Percentiles rank a stretch among this genome's conserved stretches.
Conservation (phyloP, 1,140 invertebrate genomes). For the Apis mellifera region Amel_HAv3.1 CM009932.2:14088501-14089000, state of each 20-base stretch:
- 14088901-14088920: neutral
- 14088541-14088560: neutral
- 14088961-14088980: conserved; percentile 20
- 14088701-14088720: conserved; percentile 5
- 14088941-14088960: too few relatives aligned
- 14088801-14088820: conserved; percentile 15
- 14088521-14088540: neutral
- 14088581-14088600: neutral
- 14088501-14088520: conserved; percentile 5
- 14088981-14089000: conserved; percentile 51
- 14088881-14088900: conserved; percentile 71
- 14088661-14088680: conserved; percentile 37
- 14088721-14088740: neutral
- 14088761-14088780: neutral
- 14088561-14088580: neutral
- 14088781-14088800: too few relatives aligned
- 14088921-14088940: too few relatives aligned
- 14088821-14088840: conserved; percentile 46
- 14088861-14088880: conserved; percentile 74
- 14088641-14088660: neutral
- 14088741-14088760: conserved; percentile 17
- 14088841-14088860: conserved; percentile 51
- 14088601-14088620: neutral
- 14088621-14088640: neutral
- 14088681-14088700: conserved; percentile 27